A percentile compares a stretch with the other conserved stretches of the same genome.
phyloP scores from a whole-genome alignment of 2,888 invertebrate genomes.

The Morinoia aosen region DNA sequence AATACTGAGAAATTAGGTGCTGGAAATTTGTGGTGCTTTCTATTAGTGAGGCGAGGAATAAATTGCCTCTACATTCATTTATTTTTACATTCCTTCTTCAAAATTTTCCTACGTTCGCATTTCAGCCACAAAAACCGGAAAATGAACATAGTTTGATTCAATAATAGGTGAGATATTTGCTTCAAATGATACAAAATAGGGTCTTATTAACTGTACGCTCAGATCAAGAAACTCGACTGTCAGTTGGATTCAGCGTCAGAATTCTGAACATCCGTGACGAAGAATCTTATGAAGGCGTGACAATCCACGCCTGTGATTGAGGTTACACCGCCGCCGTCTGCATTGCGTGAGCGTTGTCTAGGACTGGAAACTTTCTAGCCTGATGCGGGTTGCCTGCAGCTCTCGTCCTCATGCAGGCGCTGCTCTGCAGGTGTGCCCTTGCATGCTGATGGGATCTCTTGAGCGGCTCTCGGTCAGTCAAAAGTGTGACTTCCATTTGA shows the following conservation, averaged over 20 bases:
- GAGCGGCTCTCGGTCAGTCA: neutral
- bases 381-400: neutral
- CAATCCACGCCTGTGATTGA: neutral
- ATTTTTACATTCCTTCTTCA: neutral
- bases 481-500: neutral
- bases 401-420: neutral
- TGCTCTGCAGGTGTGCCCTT: neutral
- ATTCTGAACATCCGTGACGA: neutral
- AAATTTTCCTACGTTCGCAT: neutral
- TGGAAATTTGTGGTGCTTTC: neutral
- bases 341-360: neutral
- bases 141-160: neutral
- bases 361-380: neutral
- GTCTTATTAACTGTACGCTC: neutral
- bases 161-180: neutral
- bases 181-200: neutral
- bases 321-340: neutral
- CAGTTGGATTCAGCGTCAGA: too few species aligned
- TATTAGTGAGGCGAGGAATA: neutral
- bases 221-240: neutral
- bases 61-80: neutral
- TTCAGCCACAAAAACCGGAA: neutral
- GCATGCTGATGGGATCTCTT: neutral
- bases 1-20: neutral
- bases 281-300: neutral